Conservation (phyloP, 2,888 invertebrate species). For the Deilephila elpenor region DNA sequence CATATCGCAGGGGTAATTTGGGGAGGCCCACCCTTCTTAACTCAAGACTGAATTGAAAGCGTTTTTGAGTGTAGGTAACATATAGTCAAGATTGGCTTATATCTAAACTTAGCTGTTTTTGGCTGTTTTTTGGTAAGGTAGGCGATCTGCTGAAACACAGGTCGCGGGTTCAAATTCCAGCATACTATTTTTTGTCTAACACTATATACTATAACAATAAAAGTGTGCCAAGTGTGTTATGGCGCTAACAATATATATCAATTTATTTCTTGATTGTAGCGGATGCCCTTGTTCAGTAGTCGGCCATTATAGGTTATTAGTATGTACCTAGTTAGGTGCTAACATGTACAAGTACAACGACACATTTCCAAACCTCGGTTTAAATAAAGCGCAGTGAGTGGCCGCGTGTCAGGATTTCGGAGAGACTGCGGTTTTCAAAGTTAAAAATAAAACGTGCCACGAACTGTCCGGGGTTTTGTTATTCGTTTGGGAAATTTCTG, state of each 20-base stretch:
- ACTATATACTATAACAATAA: too few species aligned
- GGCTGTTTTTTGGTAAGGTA: too few species aligned
- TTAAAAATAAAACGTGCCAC: conserved; percentile 4
- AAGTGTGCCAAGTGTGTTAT: too few species aligned
- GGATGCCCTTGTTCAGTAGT: too few species aligned
- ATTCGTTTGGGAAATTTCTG: not conserved
- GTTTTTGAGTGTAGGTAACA: not conserved
- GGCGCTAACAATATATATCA: too few species aligned
- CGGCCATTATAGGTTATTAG: too few species aligned
- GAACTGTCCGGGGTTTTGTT: not conserved
- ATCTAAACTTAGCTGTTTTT: too few species aligned
- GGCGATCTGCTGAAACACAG: too few species aligned
- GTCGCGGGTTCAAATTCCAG: too few species aligned
- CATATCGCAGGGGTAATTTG: conserved; percentile 53
- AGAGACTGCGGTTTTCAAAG: conserved; percentile 2
- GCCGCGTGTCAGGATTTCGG: not conserved
- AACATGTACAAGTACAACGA: not conserved
- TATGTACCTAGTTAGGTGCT: too few species aligned
- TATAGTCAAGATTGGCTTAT: not conserved
- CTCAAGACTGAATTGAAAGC: not conserved
- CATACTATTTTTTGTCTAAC: too few species aligned
- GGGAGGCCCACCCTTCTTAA: conserved; percentile 33
- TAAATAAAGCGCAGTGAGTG: not conserved
- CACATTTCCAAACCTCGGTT: not conserved
- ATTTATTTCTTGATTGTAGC: too few species aligned